Percentiles rank a stretch among this genome's conserved stretches.
Conservation (phyloP, 2,113 vertebrate genomes). For the Datnioides undecimradiatus region DNA sequence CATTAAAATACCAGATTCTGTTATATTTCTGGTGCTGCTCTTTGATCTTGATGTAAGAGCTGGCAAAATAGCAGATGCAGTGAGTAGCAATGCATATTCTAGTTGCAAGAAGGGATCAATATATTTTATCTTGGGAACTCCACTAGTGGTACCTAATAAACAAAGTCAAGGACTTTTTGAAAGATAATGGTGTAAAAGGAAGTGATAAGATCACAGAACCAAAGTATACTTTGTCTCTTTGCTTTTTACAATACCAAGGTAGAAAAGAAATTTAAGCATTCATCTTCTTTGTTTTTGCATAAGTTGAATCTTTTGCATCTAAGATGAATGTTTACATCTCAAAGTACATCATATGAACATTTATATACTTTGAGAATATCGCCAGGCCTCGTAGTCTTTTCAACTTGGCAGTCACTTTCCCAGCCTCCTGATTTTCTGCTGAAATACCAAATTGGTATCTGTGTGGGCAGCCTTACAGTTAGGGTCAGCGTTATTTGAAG, state of each 20-base stretch:
- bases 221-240: not conserved
- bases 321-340: too few species aligned
- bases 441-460: not conserved
- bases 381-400: not conserved
- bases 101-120: conserved; percentile 8
- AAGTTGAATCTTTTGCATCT: too few species aligned
- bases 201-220: conserved; percentile 1
- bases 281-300: too few species aligned
- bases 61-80: not conserved
- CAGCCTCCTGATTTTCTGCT: not conserved
- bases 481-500: not conserved
- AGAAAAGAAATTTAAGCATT: not conserved
- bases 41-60: conserved; percentile 4
- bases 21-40: not conserved
- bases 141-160: not conserved
- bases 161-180: not conserved
- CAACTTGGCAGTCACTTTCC: not conserved
- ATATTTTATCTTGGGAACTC: not conserved
- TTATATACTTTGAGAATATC: not conserved
- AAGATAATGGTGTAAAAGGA: conserved; percentile 18
- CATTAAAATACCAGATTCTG: not conserved
- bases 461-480: not conserved
- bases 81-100: conserved; percentile 12
- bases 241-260: not conserved
- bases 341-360: not conserved